Evolutionary conservation across 2,113 vertebrate genomes (phyloP).

Genomic region (Loxodonta africana): DNA sequence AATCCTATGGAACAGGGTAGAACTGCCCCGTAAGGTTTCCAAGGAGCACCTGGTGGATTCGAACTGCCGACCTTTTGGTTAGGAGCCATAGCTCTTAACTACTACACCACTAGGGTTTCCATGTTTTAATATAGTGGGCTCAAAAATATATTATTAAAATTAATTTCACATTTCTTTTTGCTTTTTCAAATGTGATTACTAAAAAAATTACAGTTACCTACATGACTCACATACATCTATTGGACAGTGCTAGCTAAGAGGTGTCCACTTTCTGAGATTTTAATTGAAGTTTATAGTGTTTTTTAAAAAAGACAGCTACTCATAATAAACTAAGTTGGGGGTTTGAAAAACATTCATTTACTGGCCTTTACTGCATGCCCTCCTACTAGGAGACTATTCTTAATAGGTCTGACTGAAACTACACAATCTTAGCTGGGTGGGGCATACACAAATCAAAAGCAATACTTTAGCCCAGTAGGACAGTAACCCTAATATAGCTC

Average conservation of each 20-base stretch:
- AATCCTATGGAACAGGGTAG: too few relatives aligned
- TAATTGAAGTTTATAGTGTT: not conserved
- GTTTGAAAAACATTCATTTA: constrained; percentile 35
- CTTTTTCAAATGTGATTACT: constrained; percentile 35
- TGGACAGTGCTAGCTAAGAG: not conserved
- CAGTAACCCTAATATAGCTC: not conserved
- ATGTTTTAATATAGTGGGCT: not conserved
- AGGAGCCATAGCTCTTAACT: too few relatives aligned
- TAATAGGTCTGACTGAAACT: not conserved
- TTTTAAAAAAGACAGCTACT: not conserved
- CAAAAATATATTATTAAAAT: constrained; percentile 29
- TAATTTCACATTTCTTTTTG: constrained; percentile 34
- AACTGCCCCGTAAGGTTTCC: too few relatives aligned
- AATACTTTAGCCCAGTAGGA: not conserved
- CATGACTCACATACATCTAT: not conserved
- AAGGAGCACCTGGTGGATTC: too few relatives aligned
- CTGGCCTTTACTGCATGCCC: not conserved
- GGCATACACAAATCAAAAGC: not conserved
- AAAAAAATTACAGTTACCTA: not conserved
- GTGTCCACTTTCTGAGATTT: not conserved
- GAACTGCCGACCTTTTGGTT: too few relatives aligned
- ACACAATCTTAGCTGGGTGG: not conserved
- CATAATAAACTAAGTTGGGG: not conserved
- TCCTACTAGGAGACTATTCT: not conserved
- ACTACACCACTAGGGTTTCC: too few relatives aligned